These are phyloP conservation scores for Odontocolon sp. DNA, from an alignment of 2,888 invertebrate genomes.

Conservation along the genomic window DNA sequence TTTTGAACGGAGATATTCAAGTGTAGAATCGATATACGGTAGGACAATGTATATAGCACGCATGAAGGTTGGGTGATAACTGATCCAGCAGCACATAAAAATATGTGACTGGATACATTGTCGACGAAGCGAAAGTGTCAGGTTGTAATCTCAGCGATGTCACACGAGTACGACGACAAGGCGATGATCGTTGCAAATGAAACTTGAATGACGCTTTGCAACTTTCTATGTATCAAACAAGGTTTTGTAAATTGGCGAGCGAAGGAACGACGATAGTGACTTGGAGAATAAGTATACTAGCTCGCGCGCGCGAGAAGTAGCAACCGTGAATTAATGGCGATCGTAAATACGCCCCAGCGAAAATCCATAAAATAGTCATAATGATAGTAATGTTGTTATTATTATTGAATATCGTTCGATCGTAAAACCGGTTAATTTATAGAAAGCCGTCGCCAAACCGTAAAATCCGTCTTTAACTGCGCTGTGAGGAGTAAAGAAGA, in stretches of 20 bases:
- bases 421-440: slow-evolving; percentile 70
- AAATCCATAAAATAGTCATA: slow-evolving; percentile 69
- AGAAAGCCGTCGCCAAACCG: slow-evolving; percentile 63
- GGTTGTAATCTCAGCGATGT: not conserved
- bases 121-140: not conserved
- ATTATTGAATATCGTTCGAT: slow-evolving; percentile 70
- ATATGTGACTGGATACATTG: not conserved
- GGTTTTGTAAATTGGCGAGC: slow-evolving; percentile 8
- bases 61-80: no score
- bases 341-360: slow-evolving; percentile 64
- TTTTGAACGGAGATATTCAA: no score
- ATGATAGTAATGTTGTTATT: slow-evolving; percentile 71
- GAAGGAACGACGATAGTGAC: slow-evolving; percentile 7
- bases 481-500: not conserved
- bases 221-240: slow-evolving; percentile 7
- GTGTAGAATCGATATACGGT: no score
- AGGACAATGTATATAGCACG: no score
- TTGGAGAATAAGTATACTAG: slow-evolving; percentile 7
- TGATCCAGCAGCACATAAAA: not conserved
- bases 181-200: not conserved
- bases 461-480: slow-evolving; percentile 60
- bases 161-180: not conserved
- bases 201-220: slow-evolving; percentile 7
- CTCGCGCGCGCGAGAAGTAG: slow-evolving; percentile 42
- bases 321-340: slow-evolving; percentile 65